Base-by-base conservation (phyloP, 2,797 vertebrate species). In the Myoxocephalus aenaeus region DNA sequence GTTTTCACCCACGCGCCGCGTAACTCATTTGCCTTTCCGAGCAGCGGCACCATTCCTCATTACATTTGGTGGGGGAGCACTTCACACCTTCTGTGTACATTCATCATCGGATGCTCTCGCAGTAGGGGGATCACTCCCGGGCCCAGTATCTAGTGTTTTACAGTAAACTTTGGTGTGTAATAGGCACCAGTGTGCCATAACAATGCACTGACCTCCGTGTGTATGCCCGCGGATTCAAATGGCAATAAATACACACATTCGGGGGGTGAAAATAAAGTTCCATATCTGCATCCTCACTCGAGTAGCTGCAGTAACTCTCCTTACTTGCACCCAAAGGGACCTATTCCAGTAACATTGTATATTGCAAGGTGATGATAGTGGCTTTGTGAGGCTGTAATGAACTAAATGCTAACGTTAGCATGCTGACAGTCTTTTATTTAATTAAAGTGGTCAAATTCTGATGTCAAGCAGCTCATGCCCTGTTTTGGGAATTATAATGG, bases 91-190 rank as follows among this genome's bases (percentile, higher is more conserved):
- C 59, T 51, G 29, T 61, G 81, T 46, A 36, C 38, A 70, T 61
- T 66, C 56, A 71, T 86, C 61, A 29, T 70, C 22, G 10, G 50
- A 51, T 53, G 34, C 53, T 62, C 65, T 77, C 67, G 13, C 71
- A 34, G 34, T n/a, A 32, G 34, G 17, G 68, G 68, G 71, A 72
- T 66, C 58, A 36, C 11, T 68, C 6, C 14, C 14, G 10, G 10
- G 8, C 40, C 27, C 18, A 4, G 53, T 29, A 48, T 27, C 11
- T 1, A 12, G 14, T 58, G 11, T 44, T 73, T 69, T 57, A 67
- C 32, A 27, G 27, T 22, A 48, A 53, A 75, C 12, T 3, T 42
- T 8, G 53, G 40, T 57, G n/a, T 7, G 32, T 53, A 44, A 69
- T 32, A 15, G 29, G 58, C 29, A 50, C 22, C 7, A 2, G 1